Evolutionary conservation across 2,113 vertebrate species (phyloP), one percentile per base, ranked within the genome.

Genomic region (Grammomys surdaster): DNA sequence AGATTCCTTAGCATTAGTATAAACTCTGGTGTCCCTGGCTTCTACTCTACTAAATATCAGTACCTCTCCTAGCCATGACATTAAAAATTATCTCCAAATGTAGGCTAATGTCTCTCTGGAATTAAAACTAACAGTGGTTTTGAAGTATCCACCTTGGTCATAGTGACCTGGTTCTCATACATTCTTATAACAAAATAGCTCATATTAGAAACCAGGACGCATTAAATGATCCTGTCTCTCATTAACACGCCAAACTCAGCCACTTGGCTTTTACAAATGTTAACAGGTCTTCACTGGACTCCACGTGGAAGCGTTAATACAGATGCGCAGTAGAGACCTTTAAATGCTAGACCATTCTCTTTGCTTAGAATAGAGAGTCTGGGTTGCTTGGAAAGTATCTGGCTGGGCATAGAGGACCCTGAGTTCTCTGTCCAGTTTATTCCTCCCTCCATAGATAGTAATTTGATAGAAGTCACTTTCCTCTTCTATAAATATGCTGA

Each of bases 381-480:
- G n/a, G 20, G 7, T 76, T 73, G 31, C 10, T 85, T 93, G 78
- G 11, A 88, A 90, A 76, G 89, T 26, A 20, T 33, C 22, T 46
- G 17, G 2, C 11, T 88, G 58, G 16, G 36, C 65, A 4, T 72
- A 58, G 69, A n/a, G 13, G 86, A 89, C 81, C 70, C 58, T 48
- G 46, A 28, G 19, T 82, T 95, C 54, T 56, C 65, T 43, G 31
- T 31, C 40, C 10, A 14, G 10, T n/a, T 93, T 95, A 60, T n/a
- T 73, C 26, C 6, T 65, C 17, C 1, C 6, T 3, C 28, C 43
- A n/a, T 56, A 72, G 85, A n/a, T 51, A 81, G 81, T n/a, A 60
- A 65, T 58, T 75, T 31, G 63, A 91, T 67, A 63, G 82, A 92
- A 82, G 58, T 93, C 60, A 43, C 13, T 95, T 94, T 91, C 65